Base-by-base conservation (phyloP, 1,140 invertebrate genomes). In the Sweltsa coloradensis region DNA sequence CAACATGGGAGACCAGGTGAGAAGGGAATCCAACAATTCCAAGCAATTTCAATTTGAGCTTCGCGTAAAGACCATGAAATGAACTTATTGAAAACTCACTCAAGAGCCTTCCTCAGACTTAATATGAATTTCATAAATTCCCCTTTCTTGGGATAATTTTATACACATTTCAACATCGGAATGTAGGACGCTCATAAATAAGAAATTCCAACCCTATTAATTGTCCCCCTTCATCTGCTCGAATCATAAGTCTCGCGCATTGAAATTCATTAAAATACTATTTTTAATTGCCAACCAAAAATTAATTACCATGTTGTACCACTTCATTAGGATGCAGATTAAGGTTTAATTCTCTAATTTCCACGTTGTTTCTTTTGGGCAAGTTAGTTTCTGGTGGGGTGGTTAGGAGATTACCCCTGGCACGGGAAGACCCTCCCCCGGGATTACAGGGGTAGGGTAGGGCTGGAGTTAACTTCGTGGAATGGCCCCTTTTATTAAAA, bases 1-100 rank as follows among this genome's bases (percentile, higher is more conserved):
- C 52, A 81, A 83, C 74, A 83, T 82, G 80, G 74, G 75, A 62
- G 81, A 84, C 63, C 81, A 84, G 74, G 81, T 84, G 62, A 69
- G 64, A n/a, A n/a, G n/a, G n/a, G n/a, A n/a, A n/a, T n/a, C n/a
- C n/a, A n/a, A n/a, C n/a, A n/a, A n/a, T n/a, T n/a, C n/a, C n/a
- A n/a, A n/a, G n/a, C n/a, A n/a, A n/a, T n/a, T n/a, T n/a, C n/a
- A n/a, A n/a, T n/a, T n/a, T n/a, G n/a, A n/a, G n/a, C n/a, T n/a
- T n/a, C n/a, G n/a, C n/a, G n/a, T n/a, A n/a, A n/a, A n/a, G n/a
- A n/a, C n/a, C n/a, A n/a, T n/a, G n/a, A n/a, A n/a, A n/a, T n/a
- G n/a, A n/a, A n/a, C n/a, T n/a, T n/a, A n/a, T n/a, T n/a, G n/a
- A n/a, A n/a, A n/a, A n/a, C n/a, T n/a, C n/a, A n/a, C n/a, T n/a